These are phyloP conservation scores for Perca fluviatilis DNA, from an alignment of 2,113 vertebrate genomes.

Conservation along the genomic window DNA sequence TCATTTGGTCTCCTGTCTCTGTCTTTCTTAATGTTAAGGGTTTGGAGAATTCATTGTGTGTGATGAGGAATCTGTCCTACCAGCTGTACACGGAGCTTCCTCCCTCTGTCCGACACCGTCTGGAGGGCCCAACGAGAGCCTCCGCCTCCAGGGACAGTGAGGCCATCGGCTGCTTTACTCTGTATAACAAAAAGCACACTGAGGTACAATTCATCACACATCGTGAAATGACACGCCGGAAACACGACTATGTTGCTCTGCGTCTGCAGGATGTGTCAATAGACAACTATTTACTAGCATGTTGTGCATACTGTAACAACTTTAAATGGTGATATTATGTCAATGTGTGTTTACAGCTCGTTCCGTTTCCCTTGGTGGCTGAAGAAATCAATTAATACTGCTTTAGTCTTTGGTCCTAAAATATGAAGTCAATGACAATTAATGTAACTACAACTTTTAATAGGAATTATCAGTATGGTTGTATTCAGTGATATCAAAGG, in stretches of 20 bases:
- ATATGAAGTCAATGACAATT: background rate
- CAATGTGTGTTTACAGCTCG: background rate
- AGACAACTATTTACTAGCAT: background rate
- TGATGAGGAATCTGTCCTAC: slow-evolving; percentile 96
- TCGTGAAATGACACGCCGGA: background rate
- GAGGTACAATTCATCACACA: slow-evolving; percentile 81
- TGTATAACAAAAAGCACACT: slow-evolving; percentile 88
- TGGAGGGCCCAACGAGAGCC: slow-evolving; percentile 87
- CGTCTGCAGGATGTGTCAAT: background rate
- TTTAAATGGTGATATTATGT: background rate
- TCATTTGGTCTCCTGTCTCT: background rate
- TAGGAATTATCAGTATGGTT: background rate
- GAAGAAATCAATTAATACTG: too few relatives aligned
- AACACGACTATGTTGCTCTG: background rate
- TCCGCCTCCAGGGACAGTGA: slow-evolving; percentile 77
- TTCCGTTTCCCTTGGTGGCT: too few relatives aligned
- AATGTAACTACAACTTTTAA: background rate
- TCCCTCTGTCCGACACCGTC: slow-evolving; percentile 86
- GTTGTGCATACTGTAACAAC: background rate
- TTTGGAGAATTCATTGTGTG: slow-evolving; percentile 93
- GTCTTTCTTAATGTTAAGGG: slow-evolving; percentile 81
- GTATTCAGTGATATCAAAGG: background rate
- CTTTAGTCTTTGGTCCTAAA: background rate
- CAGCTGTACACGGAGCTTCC: slow-evolving; percentile 95
- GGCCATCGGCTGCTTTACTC: slow-evolving; percentile 92